Evolutionary conservation across 2,113 vertebrate species (phyloP).

Genomic region (Vicugna pacos): DNA sequence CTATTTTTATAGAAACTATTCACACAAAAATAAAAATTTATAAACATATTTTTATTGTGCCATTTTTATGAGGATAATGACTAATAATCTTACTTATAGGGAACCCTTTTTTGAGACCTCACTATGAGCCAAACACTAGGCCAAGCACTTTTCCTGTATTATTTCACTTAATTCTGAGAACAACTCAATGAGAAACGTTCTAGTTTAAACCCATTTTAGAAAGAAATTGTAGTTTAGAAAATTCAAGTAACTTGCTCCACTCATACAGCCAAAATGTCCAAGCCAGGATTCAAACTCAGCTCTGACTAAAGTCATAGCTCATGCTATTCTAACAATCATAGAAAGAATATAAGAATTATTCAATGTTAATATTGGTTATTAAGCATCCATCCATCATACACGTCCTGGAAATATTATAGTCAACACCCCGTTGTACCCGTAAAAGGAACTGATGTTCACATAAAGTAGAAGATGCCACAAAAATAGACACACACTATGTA

Average conservation of each 20-base stretch:
- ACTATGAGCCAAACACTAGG: background rate
- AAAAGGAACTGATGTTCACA: background rate
- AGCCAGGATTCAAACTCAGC: background rate
- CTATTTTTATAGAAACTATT: conserved; percentile 19
- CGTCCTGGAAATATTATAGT: conserved; percentile 8
- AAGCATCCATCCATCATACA: background rate
- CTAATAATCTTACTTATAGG: background rate
- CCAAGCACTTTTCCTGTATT: background rate
- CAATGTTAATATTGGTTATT: background rate
- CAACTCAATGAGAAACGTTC: background rate
- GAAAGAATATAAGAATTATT: background rate
- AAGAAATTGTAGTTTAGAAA: background rate
- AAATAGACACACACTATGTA: background rate
- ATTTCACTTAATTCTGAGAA: conserved; percentile 45
- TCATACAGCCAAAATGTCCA: background rate
- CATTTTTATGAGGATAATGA: conserved; percentile 28
- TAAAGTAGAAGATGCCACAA: background rate
- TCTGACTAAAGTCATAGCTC: background rate
- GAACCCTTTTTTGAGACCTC: background rate
- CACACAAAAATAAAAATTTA: conserved; percentile 37
- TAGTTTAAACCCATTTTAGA: background rate
- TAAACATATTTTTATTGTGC: background rate
- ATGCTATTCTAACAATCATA: background rate
- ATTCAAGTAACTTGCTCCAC: background rate
- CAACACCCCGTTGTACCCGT: background rate